Conservation (phyloP, 2,888 invertebrate genomes). For the Cephus rjabovi region DNA sequence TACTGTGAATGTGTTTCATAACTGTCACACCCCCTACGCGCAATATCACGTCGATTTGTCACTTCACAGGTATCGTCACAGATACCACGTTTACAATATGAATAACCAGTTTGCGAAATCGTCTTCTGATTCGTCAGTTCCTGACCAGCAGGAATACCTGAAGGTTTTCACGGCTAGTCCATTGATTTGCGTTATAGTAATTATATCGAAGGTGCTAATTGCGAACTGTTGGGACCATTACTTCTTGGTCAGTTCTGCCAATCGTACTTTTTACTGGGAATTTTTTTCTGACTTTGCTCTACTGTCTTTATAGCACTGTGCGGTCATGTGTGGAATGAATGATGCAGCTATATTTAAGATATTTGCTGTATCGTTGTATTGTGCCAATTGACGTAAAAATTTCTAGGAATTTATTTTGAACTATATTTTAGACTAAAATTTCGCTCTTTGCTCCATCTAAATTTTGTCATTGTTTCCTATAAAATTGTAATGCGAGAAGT, state of each 20-base stretch:
- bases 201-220: neutral
- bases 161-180: neutral
- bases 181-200: neutral
- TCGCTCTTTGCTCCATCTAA: no score
- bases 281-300: no score
- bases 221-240: neutral
- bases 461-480: no score
- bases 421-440: no score
- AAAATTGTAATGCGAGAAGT: no score
- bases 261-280: neutral
- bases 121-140: neutral
- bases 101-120: neutral
- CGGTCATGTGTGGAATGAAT: no score
- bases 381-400: no score
- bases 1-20: neutral
- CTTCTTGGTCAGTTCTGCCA: neutral
- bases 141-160: neutral
- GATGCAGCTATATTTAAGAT: no score
- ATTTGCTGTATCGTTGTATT: no score
- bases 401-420: no score
- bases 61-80: neutral
- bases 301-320: no score
- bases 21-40: neutral
- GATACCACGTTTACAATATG: neutral
- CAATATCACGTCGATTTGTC: neutral